These are phyloP conservation scores for Sminthurides aquaticus DNA, from an alignment of 2,888 invertebrate genomes.

Conservation along the genomic window DNA sequence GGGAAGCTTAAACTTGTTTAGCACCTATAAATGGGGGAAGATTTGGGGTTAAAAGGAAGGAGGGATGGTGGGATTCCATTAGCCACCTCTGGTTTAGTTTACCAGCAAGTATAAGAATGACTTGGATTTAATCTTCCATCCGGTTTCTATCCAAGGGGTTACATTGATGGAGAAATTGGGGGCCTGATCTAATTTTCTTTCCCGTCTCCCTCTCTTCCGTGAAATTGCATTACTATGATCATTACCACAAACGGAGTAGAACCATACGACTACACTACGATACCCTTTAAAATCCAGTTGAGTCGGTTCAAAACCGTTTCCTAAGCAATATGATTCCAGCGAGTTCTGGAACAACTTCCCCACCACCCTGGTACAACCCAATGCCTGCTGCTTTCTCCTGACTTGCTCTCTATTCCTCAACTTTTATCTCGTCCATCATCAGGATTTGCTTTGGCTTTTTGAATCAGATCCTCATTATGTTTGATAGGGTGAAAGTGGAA, in stretches of 20 bases:
- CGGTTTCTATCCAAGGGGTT: background rate
- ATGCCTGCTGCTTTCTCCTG: no score
- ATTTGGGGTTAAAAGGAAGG: background rate
- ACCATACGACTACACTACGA: background rate
- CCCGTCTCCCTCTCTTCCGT: constrained; percentile 11
- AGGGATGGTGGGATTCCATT: background rate
- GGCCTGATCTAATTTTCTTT: constrained; percentile 20
- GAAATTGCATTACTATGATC: constrained; percentile 18
- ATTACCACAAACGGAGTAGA: constrained; percentile 4
- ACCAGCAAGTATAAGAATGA: no score
- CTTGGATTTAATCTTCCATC: background rate
- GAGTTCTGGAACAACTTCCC: no score
- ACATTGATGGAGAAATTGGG: background rate
- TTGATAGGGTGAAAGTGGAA: no score
- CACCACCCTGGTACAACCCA: no score
- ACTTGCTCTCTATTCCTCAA: no score
- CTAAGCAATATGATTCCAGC: no score
- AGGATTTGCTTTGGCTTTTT: no score
- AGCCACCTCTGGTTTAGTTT: background rate
- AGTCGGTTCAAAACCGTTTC: no score
- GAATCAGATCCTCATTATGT: no score
- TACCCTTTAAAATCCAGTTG: background rate
- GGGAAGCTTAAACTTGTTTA: background rate
- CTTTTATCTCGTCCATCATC: no score
- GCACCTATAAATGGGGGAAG: background rate